Percentiles rank a stretch among this genome's conserved stretches.
Conservation (phyloP, 2,888 invertebrate genomes). For the Macrosoma leucophasiata region DNA sequence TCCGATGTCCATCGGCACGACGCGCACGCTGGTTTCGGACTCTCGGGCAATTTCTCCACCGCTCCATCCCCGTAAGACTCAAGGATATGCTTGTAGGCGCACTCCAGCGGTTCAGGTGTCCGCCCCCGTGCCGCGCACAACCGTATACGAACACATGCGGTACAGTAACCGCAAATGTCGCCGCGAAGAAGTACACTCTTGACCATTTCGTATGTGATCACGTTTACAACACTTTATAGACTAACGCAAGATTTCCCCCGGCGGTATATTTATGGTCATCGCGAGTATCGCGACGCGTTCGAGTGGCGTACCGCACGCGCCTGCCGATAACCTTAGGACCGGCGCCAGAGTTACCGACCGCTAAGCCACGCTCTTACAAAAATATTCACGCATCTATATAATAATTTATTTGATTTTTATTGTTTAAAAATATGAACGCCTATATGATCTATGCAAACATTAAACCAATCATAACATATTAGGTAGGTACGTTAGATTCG, state of each 20-base stretch:
- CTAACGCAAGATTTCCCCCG: slow-evolving; percentile 38
- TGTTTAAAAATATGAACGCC: background rate
- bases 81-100: slow-evolving; percentile 69
- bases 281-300: slow-evolving; percentile 29
- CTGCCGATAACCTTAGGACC: slow-evolving; percentile 57
- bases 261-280: slow-evolving; percentile 54
- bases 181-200: slow-evolving; percentile 46
- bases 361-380: slow-evolving; percentile 28
- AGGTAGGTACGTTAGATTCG: too few relatives aligned
- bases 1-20: slow-evolving; percentile 69
- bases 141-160: slow-evolving; percentile 61
- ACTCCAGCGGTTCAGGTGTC: slow-evolving; percentile 58
- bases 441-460: background rate
- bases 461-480: too few relatives aligned
- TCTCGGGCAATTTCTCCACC: slow-evolving; percentile 41
- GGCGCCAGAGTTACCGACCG: slow-evolving; percentile 52
- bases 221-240: slow-evolving; percentile 40
- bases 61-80: slow-evolving; percentile 53
- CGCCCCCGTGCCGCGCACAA: slow-evolving; percentile 59
- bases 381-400: too few relatives aligned
- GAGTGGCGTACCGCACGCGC: slow-evolving; percentile 65
- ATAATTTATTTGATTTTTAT: background rate
- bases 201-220: slow-evolving; percentile 48
- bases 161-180: slow-evolving; percentile 67
- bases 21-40: slow-evolving; percentile 51